Percentiles rank a stretch among this genome's conserved stretches.
These are phyloP conservation scores for Dryas iulia DNA, from an alignment of 1,140 invertebrate genomes.

Conservation along the genomic window DNA sequence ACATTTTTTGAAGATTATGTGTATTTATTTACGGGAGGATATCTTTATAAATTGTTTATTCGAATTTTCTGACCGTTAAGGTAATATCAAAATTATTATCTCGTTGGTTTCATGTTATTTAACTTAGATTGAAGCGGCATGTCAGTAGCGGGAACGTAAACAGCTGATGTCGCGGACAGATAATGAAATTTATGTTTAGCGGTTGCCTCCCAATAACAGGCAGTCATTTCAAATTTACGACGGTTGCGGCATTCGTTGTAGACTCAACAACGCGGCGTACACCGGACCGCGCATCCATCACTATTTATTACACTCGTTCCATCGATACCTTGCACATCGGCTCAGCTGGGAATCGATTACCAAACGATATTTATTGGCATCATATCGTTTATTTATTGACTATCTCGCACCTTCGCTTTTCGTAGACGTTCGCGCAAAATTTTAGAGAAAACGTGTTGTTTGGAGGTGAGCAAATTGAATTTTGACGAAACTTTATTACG, in stretches of 20 bases:
- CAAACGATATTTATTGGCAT: conserved; percentile 34
- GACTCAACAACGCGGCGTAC: conserved; percentile 5
- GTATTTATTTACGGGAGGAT: too few relatives aligned
- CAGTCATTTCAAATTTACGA: conserved; percentile 51
- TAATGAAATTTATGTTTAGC: conserved; percentile 48
- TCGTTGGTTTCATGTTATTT: background rate
- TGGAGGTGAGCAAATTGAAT: conserved; percentile 24
- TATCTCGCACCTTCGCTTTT: conserved; percentile 29
- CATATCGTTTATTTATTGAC: conserved; percentile 32
- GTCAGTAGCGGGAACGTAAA: conserved; percentile 7
- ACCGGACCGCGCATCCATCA: conserved; percentile 44
- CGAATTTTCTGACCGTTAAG: background rate
- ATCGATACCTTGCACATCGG: conserved; percentile 29
- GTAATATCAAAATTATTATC: background rate
- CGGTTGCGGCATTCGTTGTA: conserved; percentile 22
- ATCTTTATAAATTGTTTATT: background rate
- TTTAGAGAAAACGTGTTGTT: conserved; percentile 25
- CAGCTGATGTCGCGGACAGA: conserved; percentile 30
- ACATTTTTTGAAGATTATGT: conserved; percentile 52
- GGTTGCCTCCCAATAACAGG: conserved; percentile 34
- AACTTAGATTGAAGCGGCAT: background rate
- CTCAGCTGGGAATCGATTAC: conserved; percentile 38
- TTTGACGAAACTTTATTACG: conserved; percentile 26
- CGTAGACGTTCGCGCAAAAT: conserved; percentile 20
- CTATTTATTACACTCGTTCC: conserved; percentile 49